Percentiles rank a stretch among this genome's conserved stretches.
phyloP scores from a whole-genome alignment of 2,888 invertebrate genomes.

The Hylaea fasciaria region DNA sequence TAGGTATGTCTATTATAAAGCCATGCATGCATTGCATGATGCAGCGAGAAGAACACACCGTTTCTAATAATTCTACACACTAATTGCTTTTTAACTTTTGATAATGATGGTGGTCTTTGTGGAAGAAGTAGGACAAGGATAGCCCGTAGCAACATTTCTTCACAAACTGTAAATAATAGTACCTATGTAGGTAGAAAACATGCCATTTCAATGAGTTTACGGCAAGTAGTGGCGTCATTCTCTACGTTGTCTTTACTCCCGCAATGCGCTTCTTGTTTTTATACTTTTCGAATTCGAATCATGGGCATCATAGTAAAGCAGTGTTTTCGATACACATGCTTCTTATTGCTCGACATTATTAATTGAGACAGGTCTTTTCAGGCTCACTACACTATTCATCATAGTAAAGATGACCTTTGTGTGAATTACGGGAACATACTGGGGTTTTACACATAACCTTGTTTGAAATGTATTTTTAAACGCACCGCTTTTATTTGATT shows the following conservation, averaged over 20 bases:
- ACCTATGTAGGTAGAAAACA: constrained; percentile 14
- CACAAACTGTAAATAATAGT: constrained; percentile 6
- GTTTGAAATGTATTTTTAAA: constrained; percentile 71
- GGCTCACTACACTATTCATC: not conserved
- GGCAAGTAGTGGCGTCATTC: constrained; percentile 30
- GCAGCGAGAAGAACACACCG: no score
- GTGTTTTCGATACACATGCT: no score
- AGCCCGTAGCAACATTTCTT: constrained; percentile 8
- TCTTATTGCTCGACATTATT: no score
- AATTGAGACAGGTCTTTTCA: not conserved
- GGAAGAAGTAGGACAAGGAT: not conserved
- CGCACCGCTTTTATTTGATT: constrained; percentile 76
- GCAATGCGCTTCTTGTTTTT: constrained; percentile 20
- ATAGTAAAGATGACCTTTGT: constrained; percentile 59
- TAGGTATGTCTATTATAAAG: no score
- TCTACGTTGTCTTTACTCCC: constrained; percentile 11
- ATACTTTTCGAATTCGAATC: constrained; percentile 13
- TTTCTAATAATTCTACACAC: no score
- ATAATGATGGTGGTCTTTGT: no score
- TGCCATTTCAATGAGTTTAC: constrained; percentile 30
- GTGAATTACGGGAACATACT: constrained; percentile 49
- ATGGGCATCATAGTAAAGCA: no score
- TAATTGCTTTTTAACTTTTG: no score
- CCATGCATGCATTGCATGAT: no score
- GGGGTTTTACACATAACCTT: constrained; percentile 72